Base-by-base conservation (phyloP, 2,797 vertebrate species). In the Rhyacichthys aspro region DNA sequence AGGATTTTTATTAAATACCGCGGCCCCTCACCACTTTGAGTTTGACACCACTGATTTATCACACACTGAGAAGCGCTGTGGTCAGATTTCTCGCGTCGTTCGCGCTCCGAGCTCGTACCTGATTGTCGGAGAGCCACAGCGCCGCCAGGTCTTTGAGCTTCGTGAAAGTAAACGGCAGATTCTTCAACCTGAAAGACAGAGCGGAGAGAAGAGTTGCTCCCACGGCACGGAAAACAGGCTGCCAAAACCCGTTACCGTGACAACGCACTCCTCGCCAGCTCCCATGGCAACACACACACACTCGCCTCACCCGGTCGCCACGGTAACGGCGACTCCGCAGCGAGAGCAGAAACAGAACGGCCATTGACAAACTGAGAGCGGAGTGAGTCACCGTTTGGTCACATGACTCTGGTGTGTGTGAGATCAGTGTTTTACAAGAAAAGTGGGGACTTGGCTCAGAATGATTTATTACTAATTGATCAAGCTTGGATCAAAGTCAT, bases 121-220 rank as follows among this genome's bases (percentile, higher is more conserved):
- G 98, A 94, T 99, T 99, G 93, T 99, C 98, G 86, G 98, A 99
- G 63, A 99, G 96, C 98, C 97, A 99, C 72, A 99, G 85, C 89
- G 98, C 98, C 83, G 98, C 98, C 78, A 99, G 94, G 77, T 99
- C 98, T 82, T 99, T 99, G 75, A 99, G 95, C 82, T 98, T 99
- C 11, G 98, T 96, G 67, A 99, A 99, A 69, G 95, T 98, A 90
- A 98, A 98, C 2, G 98, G 98, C 59, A 99, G 93, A 89, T 99
- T 98, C 93, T 96, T 99, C 90, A 99, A 92, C 72, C 98, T 99
- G 90, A 54, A 54, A 75, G 63, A 70, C 63, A 68, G 50, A 63
- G 43, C 65, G 9, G 23, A 28, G 23, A 28, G 23, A 28, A 28
- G 23, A 28, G n/a, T n/a, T n/a, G n/a, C n/a, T n/a, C n/a, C n/a